A percentile compares a stretch with the other conserved stretches of the same genome.
Conservation (phyloP, 2,797 vertebrate genomes). For the Sebastes matsubarae region DNA sequence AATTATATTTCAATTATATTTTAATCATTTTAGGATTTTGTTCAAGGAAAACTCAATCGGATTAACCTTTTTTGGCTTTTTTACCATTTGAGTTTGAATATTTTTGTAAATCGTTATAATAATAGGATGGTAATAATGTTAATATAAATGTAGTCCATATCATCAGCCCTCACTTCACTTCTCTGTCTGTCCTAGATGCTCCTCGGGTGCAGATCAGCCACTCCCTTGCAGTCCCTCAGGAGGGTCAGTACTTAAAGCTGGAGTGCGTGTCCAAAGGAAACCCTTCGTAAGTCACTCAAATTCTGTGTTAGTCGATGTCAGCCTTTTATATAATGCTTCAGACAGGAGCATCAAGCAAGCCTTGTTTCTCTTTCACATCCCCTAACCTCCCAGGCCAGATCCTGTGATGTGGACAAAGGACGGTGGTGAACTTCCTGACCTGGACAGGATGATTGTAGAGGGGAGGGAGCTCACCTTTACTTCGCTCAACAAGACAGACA, state of each 20-base stretch:
- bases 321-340: background rate
- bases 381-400: slow-evolving; percentile 86
- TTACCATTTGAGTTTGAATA: background rate
- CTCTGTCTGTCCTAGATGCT: slow-evolving; percentile 84
- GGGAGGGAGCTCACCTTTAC: slow-evolving; percentile 95
- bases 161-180: background rate
- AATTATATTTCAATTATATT: background rate
- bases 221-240: slow-evolving; percentile 90
- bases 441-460: slow-evolving; percentile 96
- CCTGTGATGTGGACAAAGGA: slow-evolving; percentile 98
- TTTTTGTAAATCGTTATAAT: background rate
- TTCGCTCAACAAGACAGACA: slow-evolving; percentile 98
- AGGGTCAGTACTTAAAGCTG: slow-evolving; percentile 95
- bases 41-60: background rate
- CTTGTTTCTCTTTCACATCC: slow-evolving; percentile 14
- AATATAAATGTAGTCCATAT: background rate
- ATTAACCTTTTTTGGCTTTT: background rate
- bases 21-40: background rate
- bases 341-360: background rate
- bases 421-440: slow-evolving; percentile 93
- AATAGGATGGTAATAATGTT: background rate
- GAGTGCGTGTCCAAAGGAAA: slow-evolving; percentile 98
- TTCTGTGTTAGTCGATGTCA: background rate
- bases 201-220: slow-evolving; percentile 93
- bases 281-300: slow-evolving; percentile 91